phyloP scores from a whole-genome alignment of 2,113 vertebrate genomes.

The Poeciliopsis occidentalis region DNA sequence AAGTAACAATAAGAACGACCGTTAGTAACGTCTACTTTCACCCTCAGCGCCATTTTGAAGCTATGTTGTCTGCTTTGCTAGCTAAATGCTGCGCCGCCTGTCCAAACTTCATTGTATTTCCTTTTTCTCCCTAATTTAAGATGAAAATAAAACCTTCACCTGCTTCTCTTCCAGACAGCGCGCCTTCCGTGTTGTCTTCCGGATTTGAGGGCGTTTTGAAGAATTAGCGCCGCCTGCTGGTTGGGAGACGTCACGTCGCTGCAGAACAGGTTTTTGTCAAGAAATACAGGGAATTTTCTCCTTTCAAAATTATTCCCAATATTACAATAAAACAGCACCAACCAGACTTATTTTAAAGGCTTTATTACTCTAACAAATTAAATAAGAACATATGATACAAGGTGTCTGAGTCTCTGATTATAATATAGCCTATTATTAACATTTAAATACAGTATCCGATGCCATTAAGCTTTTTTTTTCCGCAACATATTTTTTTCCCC shows the following conservation, averaged over 20 bases:
- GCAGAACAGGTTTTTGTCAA: no score
- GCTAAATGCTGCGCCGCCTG: no score
- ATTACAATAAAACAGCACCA: neutral
- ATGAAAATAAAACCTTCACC: neutral
- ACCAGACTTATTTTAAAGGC: conserved; percentile 73
- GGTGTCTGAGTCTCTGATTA: conserved; percentile 75
- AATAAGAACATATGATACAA: conserved; percentile 84
- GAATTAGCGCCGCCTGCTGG: conserved; percentile 27
- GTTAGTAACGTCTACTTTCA: no score
- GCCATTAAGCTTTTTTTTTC: conserved; percentile 48
- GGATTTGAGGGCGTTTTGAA: neutral
- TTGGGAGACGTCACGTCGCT: neutral
- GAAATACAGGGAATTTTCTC: no score
- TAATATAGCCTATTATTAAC: conserved; percentile 83
- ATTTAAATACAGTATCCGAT: conserved; percentile 83
- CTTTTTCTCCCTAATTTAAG: no score
- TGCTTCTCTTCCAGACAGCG: neutral
- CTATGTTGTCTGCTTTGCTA: no score
- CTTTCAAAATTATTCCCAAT: neutral
- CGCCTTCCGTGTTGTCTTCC: conserved; percentile 5
- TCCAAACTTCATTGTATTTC: no score
- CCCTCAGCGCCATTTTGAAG: no score
- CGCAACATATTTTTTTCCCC: conserved; percentile 44
- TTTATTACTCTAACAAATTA: conserved; percentile 85
- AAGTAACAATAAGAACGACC: no score